These are phyloP conservation scores for Grantiella picta DNA, from an alignment of 2,113 vertebrate genomes.

Conservation along the genomic window DNA sequence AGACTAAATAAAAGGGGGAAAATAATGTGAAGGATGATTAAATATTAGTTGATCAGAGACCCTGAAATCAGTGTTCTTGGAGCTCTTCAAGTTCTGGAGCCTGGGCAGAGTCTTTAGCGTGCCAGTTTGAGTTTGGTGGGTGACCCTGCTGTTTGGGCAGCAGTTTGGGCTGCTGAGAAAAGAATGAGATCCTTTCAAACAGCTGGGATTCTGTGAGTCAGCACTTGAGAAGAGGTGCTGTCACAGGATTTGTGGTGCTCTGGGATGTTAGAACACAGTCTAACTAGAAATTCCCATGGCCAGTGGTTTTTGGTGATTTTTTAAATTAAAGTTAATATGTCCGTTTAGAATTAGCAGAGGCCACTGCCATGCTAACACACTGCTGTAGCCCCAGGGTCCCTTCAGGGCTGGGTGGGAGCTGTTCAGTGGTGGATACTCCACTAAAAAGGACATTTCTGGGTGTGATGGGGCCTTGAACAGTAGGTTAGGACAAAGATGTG, in stretches of 20 bases:
- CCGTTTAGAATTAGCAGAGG: neutral
- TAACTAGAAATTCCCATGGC: neutral
- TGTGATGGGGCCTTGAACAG: neutral
- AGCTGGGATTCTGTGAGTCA: neutral
- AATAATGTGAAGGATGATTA: neutral
- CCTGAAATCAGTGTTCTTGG: neutral
- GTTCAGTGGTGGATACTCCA: neutral
- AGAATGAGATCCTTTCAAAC: neutral
- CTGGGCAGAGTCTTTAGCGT: neutral
- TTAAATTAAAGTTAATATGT: neutral
- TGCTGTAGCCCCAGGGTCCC: neutral
- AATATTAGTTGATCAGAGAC: neutral
- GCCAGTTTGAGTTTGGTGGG: neutral
- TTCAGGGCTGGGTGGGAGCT: neutral
- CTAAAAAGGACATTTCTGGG: neutral
- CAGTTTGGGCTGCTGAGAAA: neutral
- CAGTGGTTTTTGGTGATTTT: neutral
- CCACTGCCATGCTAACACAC: fast-evolving
- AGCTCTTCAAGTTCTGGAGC: neutral
- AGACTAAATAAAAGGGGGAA: neutral
- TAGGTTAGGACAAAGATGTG: neutral
- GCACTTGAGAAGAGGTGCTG: neutral
- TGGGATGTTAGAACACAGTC: neutral
- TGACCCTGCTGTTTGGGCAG: neutral
- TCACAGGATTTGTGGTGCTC: neutral